A percentile compares a stretch with the other conserved stretches of the same genome.
These are phyloP conservation scores for Gobionotothen gibberifrons DNA, from an alignment of 2,797 vertebrate genomes.

Conservation along the genomic window DNA sequence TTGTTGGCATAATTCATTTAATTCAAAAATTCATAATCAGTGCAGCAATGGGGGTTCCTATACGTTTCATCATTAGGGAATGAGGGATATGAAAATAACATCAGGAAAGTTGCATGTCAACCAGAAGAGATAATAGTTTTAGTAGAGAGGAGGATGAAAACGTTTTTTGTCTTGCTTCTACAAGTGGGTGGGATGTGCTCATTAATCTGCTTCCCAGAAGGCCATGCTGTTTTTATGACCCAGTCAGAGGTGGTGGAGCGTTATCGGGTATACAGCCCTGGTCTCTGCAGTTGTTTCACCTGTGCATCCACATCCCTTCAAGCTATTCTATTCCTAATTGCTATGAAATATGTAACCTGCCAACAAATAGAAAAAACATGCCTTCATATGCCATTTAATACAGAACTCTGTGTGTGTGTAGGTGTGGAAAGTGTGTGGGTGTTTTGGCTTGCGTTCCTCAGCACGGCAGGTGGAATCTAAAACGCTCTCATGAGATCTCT, in stretches of 20 bases:
- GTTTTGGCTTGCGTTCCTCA: not conserved
- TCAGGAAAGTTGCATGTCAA: not conserved
- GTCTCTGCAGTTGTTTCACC: not conserved
- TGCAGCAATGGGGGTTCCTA: too few species aligned
- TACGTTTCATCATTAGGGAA: too few species aligned
- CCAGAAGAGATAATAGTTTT: not conserved
- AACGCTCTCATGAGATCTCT: constrained; percentile 17
- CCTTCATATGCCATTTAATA: not conserved
- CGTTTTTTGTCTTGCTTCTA: not conserved
- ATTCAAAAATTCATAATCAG: too few species aligned
- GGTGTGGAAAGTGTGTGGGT: not conserved
- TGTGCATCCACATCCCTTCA: not conserved
- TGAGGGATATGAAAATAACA: too few species aligned
- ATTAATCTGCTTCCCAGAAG: constrained; percentile 7
- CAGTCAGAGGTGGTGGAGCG: not conserved
- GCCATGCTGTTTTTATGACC: not conserved
- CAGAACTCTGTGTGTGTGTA: not conserved
- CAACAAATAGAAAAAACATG: not conserved
- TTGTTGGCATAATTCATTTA: too few species aligned
- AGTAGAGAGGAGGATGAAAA: not conserved
- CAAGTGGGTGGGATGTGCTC: not conserved
- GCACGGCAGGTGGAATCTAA: constrained; percentile 15
- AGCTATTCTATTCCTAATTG: not conserved
- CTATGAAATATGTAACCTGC: not conserved
- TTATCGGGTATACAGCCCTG: not conserved